Evolutionary conservation across 1,140 invertebrate genomes (phyloP).

Genomic region (Yoshiicerus persimilis): DNA sequence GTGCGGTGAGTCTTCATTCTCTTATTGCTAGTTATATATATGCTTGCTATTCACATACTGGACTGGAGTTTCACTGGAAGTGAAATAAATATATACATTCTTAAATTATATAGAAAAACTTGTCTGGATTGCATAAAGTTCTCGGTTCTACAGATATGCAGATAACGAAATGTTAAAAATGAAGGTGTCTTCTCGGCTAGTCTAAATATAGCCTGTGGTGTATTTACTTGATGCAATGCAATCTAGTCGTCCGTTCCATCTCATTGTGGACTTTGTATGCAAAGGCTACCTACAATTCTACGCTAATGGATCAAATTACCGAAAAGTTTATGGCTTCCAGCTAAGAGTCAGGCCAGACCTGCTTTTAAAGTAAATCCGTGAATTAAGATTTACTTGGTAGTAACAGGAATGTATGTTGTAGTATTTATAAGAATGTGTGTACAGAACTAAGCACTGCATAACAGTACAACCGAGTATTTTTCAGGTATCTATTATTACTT

Average conservation of each 20-base stretch:
- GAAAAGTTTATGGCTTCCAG: background rate
- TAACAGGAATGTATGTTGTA: no score
- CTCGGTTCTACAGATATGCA: background rate
- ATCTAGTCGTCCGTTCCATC: background rate
- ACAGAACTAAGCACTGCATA: background rate
- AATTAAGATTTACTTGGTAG: background rate
- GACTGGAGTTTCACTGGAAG: background rate
- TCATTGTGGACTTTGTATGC: background rate
- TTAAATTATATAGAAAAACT: no score
- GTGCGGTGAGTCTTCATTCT: background rate
- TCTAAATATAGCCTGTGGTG: background rate
- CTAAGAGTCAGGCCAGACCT: background rate
- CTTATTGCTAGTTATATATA: background rate
- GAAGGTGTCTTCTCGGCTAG: background rate
- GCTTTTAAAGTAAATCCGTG: background rate
- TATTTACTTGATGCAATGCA: background rate
- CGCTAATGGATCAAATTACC: background rate
- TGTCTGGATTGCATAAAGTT: background rate
- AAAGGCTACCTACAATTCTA: background rate
- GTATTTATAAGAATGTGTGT: no score
- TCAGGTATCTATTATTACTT: no score
- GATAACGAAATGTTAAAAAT: background rate
- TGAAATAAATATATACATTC: background rate
- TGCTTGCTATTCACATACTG: background rate
- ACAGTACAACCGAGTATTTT: background rate